Conservation (phyloP, 2,113 vertebrate species). For the Cariama cristata region DNA sequence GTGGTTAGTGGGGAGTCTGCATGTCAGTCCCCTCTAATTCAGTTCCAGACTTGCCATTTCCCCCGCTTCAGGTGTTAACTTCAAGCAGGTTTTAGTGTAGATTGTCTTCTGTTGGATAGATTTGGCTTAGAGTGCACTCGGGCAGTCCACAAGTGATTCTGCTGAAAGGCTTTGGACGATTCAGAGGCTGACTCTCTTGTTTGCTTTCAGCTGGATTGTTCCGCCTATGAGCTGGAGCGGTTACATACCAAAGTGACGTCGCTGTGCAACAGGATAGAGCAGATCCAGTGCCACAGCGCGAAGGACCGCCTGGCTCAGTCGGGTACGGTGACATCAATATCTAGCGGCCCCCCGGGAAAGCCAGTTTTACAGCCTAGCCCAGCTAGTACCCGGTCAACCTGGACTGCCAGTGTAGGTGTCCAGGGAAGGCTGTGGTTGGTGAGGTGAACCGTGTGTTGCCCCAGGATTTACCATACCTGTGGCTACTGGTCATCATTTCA, state of each 20-base stretch:
- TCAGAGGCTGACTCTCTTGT: rapidly evolving
- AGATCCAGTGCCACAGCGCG: conserved; percentile 85
- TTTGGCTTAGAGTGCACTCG: rapidly evolving
- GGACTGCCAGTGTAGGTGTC: neutral
- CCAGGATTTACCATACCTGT: rapidly evolving
- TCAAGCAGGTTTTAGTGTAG: too few relatives aligned
- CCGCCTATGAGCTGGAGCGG: conserved; percentile 87
- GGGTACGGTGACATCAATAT: conserved; percentile 68
- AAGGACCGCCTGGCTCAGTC: conserved; percentile 93
- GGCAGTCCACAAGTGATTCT: rapidly evolving
- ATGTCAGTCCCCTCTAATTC: rapidly evolving
- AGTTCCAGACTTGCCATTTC: neutral
- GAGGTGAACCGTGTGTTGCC: neutral
- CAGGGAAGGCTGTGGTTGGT: too few relatives aligned
- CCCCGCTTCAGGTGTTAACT: rapidly evolving
- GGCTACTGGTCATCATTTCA: too few relatives aligned
- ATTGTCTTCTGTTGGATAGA: too few relatives aligned
- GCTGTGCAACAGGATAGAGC: conserved; percentile 89
- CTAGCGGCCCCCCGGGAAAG: neutral
- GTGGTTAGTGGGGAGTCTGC: too few relatives aligned
- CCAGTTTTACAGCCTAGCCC: neutral
- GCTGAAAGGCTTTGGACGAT: too few relatives aligned
- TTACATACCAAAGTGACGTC: conserved; percentile 89
- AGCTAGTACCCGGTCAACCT: neutral
- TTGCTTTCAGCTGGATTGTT: conserved; percentile 81